Conservation (phyloP, 2,797 vertebrate species). For the Aulostomus chinensis region DNA sequence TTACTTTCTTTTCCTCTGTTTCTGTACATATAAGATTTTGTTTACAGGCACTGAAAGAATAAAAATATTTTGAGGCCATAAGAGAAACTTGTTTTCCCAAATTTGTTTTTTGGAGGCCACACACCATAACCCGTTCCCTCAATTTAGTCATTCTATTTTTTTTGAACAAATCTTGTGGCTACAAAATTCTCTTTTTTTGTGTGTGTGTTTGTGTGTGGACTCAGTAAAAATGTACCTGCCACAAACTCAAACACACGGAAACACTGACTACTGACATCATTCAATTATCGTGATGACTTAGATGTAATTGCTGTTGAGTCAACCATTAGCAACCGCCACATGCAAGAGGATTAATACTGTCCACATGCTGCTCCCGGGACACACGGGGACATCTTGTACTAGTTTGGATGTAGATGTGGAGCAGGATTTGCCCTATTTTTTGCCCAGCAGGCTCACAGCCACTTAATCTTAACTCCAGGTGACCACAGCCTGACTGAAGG, state of each 20-base stretch:
- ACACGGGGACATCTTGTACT: slow-evolving; percentile 32
- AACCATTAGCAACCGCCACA: slow-evolving; percentile 46
- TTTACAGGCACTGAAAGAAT: too few species aligned
- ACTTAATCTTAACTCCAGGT: slow-evolving; percentile 20
- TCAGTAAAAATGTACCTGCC: too few species aligned
- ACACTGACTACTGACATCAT: slow-evolving; percentile 45
- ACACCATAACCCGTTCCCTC: too few species aligned
- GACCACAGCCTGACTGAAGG: slow-evolving; percentile 5
- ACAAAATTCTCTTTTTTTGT: too few species aligned
- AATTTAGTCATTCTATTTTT: too few species aligned
- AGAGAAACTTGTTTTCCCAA: too few species aligned
- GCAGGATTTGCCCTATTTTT: slow-evolving; percentile 29
- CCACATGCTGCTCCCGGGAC: slow-evolving; percentile 1
- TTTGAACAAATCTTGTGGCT: too few species aligned
- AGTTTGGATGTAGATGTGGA: slow-evolving; percentile 28
- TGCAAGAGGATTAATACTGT: slow-evolving; percentile 22
- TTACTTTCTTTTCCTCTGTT: too few species aligned
- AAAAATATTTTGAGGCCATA: too few species aligned
- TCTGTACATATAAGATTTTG: too few species aligned
- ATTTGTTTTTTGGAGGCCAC: too few species aligned
- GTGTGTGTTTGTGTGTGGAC: too few species aligned
- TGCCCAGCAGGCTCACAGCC: slow-evolving; percentile 9
- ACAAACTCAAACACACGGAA: slow-evolving; percentile 16
- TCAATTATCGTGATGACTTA: slow-evolving; percentile 54
- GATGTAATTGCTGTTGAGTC: slow-evolving; percentile 68